These are phyloP conservation scores for Spisula subtruncata DNA, from an alignment of 2,888 invertebrate genomes.

Conservation along the genomic window DNA sequence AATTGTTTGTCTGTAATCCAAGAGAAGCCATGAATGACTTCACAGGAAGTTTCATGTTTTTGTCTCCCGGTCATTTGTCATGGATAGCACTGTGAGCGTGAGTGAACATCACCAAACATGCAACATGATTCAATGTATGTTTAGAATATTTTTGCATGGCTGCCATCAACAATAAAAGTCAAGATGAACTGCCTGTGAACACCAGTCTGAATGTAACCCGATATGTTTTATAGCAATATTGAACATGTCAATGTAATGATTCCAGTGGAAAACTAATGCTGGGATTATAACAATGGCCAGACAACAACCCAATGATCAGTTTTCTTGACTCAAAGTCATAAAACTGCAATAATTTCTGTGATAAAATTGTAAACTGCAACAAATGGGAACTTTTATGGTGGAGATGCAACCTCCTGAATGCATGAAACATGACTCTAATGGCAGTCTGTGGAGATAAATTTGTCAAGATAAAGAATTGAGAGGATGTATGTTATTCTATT, in stretches of 20 bases:
- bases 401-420: constrained; percentile 27
- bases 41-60: neutral
- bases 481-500: neutral
- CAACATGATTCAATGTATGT: neutral
- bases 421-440: constrained; percentile 41
- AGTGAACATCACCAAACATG: neutral
- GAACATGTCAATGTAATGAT: constrained; percentile 21
- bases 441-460: constrained; percentile 12
- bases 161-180: constrained; percentile 1
- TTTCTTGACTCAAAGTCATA: constrained; percentile 33
- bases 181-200: neutral
- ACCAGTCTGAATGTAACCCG: neutral
- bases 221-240: constrained; percentile 26
- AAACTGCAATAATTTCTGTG: constrained; percentile 39
- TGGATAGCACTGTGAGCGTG: neutral
- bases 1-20: neutral
- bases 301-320: constrained; percentile 8
- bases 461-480: neutral
- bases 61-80: neutral
- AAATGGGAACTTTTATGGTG: constrained; percentile 36
- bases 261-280: constrained; percentile 1
- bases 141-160: neutral
- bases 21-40: neutral
- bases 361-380: constrained; percentile 46
- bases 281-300: neutral